Percentiles rank a stretch among this genome's conserved stretches.
These are phyloP conservation scores for Parasteatoda lunata DNA, from an alignment of 2,888 invertebrate species.

Conservation along the genomic window DNA sequence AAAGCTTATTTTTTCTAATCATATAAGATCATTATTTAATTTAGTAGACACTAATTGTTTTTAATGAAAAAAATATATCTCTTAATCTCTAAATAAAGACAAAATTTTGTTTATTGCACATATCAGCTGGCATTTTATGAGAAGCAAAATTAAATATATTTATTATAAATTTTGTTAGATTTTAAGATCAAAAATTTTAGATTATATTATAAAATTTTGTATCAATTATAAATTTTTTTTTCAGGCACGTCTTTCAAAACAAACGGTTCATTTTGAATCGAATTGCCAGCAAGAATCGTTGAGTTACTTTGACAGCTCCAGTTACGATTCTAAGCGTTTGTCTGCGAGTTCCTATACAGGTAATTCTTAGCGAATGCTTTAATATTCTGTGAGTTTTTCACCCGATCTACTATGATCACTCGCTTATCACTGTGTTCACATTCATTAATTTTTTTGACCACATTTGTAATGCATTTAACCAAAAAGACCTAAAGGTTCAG, in stretches of 20 bases:
- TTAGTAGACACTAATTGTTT: neutral
- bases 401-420: neutral
- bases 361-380: slow-evolving; percentile 7
- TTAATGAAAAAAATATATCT: neutral
- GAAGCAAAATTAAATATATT: neutral
- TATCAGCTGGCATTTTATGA: neutral
- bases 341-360: slow-evolving; percentile 32
- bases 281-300: neutral
- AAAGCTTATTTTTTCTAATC: neutral
- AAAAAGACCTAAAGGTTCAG: neutral
- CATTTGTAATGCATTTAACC: neutral
- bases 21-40: neutral
- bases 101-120: neutral
- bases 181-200: neutral
- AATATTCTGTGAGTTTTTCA: neutral
- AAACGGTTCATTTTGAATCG: neutral
- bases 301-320: neutral
- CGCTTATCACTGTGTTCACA: neutral
- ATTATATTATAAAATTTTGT: neutral
- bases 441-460: neutral
- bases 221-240: neutral
- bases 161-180: neutral
- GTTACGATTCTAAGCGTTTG: slow-evolving; percentile 7
- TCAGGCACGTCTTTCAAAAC: slow-evolving; percentile 28
- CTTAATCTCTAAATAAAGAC: neutral